Base-by-base conservation (phyloP, 92 coral and sea anemone species). In the Muricea muricata region DNA sequence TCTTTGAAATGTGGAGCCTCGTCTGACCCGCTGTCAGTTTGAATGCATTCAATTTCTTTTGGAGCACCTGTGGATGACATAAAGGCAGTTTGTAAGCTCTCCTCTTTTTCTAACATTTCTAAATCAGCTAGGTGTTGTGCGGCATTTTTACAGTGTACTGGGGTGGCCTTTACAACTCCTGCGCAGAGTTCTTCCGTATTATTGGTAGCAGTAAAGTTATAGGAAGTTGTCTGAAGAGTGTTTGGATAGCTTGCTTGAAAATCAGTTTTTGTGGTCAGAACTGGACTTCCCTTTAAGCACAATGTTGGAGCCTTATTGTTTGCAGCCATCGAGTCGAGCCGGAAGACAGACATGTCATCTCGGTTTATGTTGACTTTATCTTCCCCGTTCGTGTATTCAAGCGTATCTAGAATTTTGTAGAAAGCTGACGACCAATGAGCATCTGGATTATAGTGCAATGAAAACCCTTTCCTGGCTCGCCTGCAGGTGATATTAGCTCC, bases 381-480 rank as follows among this genome's bases (percentile, higher is more conserved):
- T 20, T 13, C 15, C 7, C 87, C 87, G 60, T 83, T 68, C 13
- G 8, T 55, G 87, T 48, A 72, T 70, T 86, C 50, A 35, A 86
- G 31, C 12, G 13, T 42, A 78, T 86, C 89, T 6, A 78, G 78
- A n/a, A 37, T 65, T 24, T 54, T 33, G 37, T 86, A 78, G 25
- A 86, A 69, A 6, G 89, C 80, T 6, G 25, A 18, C 13, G 85
- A 78, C 85, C 89, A 86, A 25, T 86, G 89, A 24, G 12, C 18
- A 52, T 86, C 85, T 21, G 89, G 79, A 50, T 18, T 45, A n/a
- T n/a, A n/a, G n/a, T n/a, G n/a, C n/a, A n/a, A n/a, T n/a, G n/a
- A 25, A 65, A 86, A 86, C 14, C 89, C 85, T 33, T 79, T 86
- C 25, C 89, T 65, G 11, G 89, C 80, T 78, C n/a, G n/a, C 79